Percentiles rank a stretch among this genome's conserved stretches.
Conservation (phyloP, 2,888 invertebrate genomes). For the Augiades crinisus region DNA sequence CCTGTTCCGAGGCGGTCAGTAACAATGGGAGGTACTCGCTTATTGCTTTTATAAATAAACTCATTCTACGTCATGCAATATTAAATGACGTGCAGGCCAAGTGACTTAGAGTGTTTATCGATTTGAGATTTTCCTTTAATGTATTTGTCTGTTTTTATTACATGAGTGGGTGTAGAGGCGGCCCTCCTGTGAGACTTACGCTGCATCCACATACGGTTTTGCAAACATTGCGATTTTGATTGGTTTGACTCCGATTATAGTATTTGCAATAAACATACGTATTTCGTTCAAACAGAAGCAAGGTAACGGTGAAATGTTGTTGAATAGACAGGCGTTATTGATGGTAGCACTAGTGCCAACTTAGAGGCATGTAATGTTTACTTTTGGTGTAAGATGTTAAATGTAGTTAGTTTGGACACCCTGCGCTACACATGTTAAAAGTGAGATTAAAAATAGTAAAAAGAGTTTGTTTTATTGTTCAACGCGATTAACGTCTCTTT, state of each 20-base stretch:
- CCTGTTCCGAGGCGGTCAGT: constrained; percentile 14
- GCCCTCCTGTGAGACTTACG: constrained; percentile 19
- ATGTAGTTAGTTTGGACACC: no score
- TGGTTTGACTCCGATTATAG: not conserved
- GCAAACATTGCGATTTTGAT: constrained; percentile 3
- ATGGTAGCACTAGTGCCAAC: no score
- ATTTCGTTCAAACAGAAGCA: constrained; percentile 1
- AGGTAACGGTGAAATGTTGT: not conserved
- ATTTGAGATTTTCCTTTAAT: constrained; percentile 39
- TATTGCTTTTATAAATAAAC: constrained; percentile 27
- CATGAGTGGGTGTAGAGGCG: constrained; percentile 32
- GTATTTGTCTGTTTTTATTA: constrained; percentile 36
- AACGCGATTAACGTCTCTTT: no score
- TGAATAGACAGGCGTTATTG: no score
- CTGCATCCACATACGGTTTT: constrained; percentile 17
- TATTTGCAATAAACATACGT: not conserved
- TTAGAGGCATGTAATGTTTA: no score
- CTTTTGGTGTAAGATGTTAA: no score
- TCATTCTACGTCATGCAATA: constrained; percentile 19
- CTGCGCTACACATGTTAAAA: no score
- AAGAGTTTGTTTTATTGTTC: no score
- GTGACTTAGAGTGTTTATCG: constrained; percentile 25
- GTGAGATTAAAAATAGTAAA: no score
- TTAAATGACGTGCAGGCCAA: constrained; percentile 24
- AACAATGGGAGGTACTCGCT: constrained; percentile 15